Conservation (phyloP, 2,797 vertebrate genomes). For the Pseudotriccus pelzelni region DNA sequence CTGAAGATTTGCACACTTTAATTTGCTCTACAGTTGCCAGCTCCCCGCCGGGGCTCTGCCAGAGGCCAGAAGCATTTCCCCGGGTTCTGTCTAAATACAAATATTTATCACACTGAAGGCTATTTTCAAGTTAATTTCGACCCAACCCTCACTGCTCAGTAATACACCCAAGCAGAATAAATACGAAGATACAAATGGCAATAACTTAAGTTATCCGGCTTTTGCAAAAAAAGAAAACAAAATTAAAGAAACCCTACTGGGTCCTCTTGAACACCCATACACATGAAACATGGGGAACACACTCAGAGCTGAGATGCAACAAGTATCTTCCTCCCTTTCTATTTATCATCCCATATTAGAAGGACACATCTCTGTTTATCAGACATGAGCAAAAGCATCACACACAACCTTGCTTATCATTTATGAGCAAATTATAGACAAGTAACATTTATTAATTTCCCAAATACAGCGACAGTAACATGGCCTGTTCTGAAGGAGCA, state of each 20-base stretch:
- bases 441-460: background rate
- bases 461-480: background rate
- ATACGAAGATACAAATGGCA: background rate
- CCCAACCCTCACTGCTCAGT: background rate
- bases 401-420: background rate
- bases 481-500: background rate
- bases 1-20: slow-evolving; percentile 25
- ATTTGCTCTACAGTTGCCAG: background rate
- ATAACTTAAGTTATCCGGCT: background rate
- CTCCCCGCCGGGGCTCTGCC: background rate
- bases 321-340: background rate
- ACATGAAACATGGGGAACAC: background rate
- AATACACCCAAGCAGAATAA: background rate
- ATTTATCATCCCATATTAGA: background rate
- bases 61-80: background rate
- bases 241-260: background rate
- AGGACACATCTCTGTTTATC: background rate
- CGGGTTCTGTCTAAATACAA: background rate
- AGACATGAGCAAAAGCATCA: background rate
- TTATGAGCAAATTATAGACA: background rate
- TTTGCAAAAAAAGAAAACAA: background rate
- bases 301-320: background rate
- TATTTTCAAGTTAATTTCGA: background rate
- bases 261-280: fast-evolving
- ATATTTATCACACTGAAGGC: slow-evolving; percentile 34